Percentiles rank a stretch among this genome's conserved stretches.
Conservation (phyloP, 2,797 vertebrate species). For the Chloroceryle amazona region DNA sequence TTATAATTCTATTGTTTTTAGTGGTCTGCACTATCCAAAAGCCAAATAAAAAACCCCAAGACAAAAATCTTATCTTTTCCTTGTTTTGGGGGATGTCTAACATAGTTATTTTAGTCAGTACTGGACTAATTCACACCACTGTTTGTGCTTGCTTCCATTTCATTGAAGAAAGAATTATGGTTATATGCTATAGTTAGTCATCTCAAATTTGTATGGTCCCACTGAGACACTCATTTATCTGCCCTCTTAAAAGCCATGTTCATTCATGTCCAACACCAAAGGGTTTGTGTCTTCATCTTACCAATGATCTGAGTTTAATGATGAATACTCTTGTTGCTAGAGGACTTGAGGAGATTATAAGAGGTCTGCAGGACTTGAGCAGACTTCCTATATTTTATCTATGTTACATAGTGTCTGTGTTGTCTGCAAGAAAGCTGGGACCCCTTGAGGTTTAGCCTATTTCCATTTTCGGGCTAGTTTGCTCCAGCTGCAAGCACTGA, state of each 20-base stretch:
- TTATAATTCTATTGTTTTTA: background rate
- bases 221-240: background rate
- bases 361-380: background rate
- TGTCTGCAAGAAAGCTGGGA: background rate
- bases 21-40: background rate
- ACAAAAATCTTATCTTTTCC: background rate
- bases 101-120: background rate
- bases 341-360: background rate
- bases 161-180: background rate
- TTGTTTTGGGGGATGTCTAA: accelerated
- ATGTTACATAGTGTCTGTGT: background rate
- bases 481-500: background rate
- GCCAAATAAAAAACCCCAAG: accelerated
- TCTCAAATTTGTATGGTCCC: background rate
- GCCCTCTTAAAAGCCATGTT: background rate
- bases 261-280: background rate
- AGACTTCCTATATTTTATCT: background rate
- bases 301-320: background rate
- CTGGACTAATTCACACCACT: background rate
- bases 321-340: background rate
- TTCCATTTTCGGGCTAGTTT: background rate
- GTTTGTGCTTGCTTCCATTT: background rate
- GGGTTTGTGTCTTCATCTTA: background rate
- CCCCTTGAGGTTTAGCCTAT: background rate
- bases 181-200: background rate